Evolutionary conservation across 2,797 vertebrate genomes (phyloP).

Genomic region (Chelmon rostratus): DNA sequence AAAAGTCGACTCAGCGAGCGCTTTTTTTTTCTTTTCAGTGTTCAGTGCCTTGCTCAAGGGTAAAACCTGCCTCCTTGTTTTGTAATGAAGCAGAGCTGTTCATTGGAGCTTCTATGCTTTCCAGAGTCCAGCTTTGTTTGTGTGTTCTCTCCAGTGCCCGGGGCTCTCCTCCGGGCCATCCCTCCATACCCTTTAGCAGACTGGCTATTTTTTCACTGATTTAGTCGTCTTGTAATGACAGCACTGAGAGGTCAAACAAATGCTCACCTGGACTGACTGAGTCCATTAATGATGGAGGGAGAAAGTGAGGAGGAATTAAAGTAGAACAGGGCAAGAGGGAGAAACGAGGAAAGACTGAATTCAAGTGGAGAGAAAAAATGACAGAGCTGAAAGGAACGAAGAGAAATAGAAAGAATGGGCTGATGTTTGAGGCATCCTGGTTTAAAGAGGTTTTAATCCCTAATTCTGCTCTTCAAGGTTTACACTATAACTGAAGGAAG

Average conservation of each 20-base stretch:
- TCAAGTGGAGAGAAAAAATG: not conserved
- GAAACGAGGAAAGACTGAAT: not conserved
- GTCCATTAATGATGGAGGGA: not conserved
- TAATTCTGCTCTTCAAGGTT: not conserved
- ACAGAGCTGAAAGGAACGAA: not conserved
- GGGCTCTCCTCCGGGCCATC: not conserved
- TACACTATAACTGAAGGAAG: not conserved
- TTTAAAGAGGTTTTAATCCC: not conserved
- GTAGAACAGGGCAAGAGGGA: not conserved
- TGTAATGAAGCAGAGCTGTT: not conserved
- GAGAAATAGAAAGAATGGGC: not conserved
- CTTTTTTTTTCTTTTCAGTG: not conserved
- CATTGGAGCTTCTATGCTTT: not conserved
- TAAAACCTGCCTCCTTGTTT: not conserved
- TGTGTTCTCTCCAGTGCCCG: not conserved
- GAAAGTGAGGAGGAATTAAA: constrained; percentile 9
- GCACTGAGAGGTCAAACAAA: constrained; percentile 18
- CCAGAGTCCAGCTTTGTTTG: not conserved
- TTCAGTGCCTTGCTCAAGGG: constrained; percentile 8
- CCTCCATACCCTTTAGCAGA: not conserved
- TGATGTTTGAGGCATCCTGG: not conserved
- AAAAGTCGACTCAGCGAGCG: not conserved
- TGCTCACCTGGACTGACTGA: not conserved
- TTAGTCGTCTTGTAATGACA: constrained; percentile 3
- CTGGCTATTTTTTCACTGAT: constrained; percentile 2